These are phyloP conservation scores for Diplodus sargus DNA, from an alignment of 2,797 vertebrate species.

Conservation along the genomic window DNA sequence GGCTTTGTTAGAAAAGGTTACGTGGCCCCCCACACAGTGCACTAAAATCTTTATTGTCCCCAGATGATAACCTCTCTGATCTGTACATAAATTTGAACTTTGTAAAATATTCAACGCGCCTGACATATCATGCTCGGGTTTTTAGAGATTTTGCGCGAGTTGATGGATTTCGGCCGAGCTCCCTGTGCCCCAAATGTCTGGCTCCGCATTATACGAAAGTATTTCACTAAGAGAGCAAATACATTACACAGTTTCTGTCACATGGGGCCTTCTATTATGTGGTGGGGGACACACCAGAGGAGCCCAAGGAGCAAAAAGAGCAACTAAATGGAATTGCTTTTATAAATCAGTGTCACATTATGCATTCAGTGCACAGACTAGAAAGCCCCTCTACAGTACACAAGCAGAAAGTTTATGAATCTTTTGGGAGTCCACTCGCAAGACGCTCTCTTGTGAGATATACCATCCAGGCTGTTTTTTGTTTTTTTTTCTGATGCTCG, in stretches of 20 bases:
- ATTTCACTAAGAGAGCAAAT: conserved; percentile 73
- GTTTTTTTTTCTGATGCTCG: conserved; percentile 40
- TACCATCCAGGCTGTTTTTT: conserved; percentile 33
- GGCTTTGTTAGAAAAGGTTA: conserved; percentile 43
- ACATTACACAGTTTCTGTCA: conserved; percentile 75
- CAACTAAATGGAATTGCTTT: conserved; percentile 82
- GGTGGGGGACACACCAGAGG: conserved; percentile 64
- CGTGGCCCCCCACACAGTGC: neutral
- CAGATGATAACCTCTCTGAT: conserved; percentile 7
- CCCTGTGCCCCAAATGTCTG: conserved; percentile 49
- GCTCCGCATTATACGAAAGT: conserved; percentile 55
- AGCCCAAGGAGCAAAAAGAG: conserved; percentile 77
- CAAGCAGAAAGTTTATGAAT: conserved; percentile 72
- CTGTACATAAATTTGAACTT: conserved; percentile 16
- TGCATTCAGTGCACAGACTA: conserved; percentile 69
- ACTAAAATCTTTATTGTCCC: neutral
- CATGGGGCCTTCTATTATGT: conserved; percentile 77
- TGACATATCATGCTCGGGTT: conserved; percentile 28
- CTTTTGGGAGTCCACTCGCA: conserved; percentile 64
- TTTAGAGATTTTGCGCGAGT: conserved; percentile 24
- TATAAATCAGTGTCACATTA: conserved; percentile 85
- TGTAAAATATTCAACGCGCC: conserved; percentile 44
- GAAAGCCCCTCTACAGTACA: conserved; percentile 62
- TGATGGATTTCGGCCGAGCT: conserved; percentile 59
- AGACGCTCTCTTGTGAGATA: conserved; percentile 44